Conservation (phyloP, 2,888 invertebrate genomes). For the Pollenia labialis region DNA sequence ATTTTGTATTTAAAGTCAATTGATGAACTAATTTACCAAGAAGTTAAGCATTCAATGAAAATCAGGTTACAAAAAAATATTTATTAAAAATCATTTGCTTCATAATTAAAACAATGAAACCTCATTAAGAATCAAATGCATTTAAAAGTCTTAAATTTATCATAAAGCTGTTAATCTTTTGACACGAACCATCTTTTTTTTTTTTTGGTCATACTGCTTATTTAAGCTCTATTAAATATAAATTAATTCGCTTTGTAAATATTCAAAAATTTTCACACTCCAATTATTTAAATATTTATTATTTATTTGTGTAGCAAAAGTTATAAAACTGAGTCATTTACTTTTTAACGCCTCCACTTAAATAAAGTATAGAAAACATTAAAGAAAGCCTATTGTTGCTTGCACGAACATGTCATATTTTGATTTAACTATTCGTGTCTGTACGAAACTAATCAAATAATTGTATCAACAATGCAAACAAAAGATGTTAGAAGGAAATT, state of each 20-base stretch:
- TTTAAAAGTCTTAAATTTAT: background rate
- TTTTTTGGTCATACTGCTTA: background rate
- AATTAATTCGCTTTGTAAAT: constrained; percentile 20
- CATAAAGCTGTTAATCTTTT: background rate
- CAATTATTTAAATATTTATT: constrained; percentile 31
- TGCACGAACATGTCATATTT: constrained; percentile 69
- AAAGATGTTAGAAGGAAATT: constrained; percentile 48
- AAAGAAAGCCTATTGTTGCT: constrained; percentile 27
- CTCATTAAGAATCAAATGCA: background rate
- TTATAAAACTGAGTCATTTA: constrained; percentile 38
- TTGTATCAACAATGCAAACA: constrained; percentile 76
- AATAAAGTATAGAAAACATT: constrained; percentile 3
- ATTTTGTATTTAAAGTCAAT: constrained; percentile 85
- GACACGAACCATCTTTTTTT: background rate
- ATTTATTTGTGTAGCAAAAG: constrained; percentile 14
- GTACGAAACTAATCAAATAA: constrained; percentile 80
- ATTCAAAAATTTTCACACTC: constrained; percentile 45
- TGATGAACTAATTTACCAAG: constrained; percentile 79
- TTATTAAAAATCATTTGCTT: background rate
- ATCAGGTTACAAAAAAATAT: constrained; percentile 78
- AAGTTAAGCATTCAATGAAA: constrained; percentile 79
- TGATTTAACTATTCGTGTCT: constrained; percentile 77
- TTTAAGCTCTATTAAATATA: constrained; percentile 17
- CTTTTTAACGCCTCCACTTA: constrained; percentile 39
- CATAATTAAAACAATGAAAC: background rate